These are phyloP conservation scores for Nezara viridula DNA, from an alignment of 2,888 invertebrate genomes.

Conservation along the genomic window DNA sequence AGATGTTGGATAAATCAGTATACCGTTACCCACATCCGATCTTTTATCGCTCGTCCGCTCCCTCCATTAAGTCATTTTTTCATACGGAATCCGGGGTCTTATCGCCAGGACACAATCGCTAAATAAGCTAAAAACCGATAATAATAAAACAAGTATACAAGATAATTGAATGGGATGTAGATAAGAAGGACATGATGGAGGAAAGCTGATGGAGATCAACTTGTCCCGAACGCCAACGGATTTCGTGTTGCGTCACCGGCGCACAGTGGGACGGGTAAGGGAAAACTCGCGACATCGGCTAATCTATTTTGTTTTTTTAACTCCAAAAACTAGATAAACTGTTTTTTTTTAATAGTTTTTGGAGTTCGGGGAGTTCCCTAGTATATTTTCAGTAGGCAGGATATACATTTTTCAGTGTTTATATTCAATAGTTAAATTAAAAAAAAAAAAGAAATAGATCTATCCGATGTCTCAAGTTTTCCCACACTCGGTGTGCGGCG, in stretches of 20 bases:
- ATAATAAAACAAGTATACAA: background rate
- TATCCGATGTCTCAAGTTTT: too few species aligned
- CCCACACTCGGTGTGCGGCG: too few species aligned
- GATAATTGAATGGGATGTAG: constrained; percentile 36
- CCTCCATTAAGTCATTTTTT: constrained; percentile 39
- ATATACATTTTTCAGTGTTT: too few species aligned
- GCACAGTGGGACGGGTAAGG: too few species aligned
- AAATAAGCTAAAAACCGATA: constrained; percentile 37
- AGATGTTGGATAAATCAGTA: constrained; percentile 25
- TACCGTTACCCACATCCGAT: constrained; percentile 15
- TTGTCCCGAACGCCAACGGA: background rate
- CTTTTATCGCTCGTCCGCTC: background rate
- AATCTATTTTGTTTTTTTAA: too few species aligned
- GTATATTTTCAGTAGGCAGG: too few species aligned
- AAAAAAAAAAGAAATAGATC: too few species aligned
- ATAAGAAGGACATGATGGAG: background rate
- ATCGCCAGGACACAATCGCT: background rate
- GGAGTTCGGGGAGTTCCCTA: too few species aligned
- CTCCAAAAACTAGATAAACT: too few species aligned
- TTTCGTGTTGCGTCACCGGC: background rate
- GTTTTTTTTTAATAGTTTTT: too few species aligned
- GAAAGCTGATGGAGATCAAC: background rate
- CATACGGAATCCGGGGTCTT: background rate
- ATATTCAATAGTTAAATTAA: too few species aligned
- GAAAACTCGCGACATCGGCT: too few species aligned